Conservation (phyloP, 2,113 vertebrate genomes). For the Tupaia tana region DNA sequence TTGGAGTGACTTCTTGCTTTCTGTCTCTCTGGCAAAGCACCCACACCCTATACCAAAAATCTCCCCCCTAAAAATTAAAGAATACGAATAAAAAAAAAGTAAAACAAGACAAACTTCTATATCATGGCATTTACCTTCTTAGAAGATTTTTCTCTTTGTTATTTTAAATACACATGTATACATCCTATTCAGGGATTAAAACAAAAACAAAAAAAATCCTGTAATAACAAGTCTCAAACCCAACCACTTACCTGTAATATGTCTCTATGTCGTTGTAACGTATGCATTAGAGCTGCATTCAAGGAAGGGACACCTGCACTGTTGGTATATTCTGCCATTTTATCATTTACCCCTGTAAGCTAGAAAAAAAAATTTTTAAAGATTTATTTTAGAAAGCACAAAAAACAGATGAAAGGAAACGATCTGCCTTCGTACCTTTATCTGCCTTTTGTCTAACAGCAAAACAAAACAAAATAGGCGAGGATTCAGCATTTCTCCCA, state of each 20-base stretch:
- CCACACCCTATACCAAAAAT: too few species aligned
- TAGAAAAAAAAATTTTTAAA: constrained; percentile 74
- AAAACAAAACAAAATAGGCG: not conserved
- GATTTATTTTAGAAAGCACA: constrained; percentile 13
- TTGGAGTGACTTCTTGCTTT: too few species aligned
- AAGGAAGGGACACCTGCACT: constrained; percentile 93
- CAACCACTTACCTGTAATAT: constrained; percentile 93
- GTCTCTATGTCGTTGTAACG: constrained; percentile 96
- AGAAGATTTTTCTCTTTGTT: not conserved
- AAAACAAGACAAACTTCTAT: constrained; percentile 6
- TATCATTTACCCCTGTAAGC: constrained; percentile 97
- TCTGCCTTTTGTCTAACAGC: not conserved
- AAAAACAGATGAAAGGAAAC: constrained; percentile 31
- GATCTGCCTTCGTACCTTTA: not conserved
- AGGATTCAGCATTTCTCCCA: not conserved
- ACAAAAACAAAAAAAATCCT: not conserved
- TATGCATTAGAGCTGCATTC: constrained; percentile 98
- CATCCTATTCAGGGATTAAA: not conserved
- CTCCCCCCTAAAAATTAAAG: too few species aligned
- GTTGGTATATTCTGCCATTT: constrained; percentile 97
- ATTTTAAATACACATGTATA: not conserved
- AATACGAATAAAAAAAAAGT: not conserved
- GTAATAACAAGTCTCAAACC: not conserved
- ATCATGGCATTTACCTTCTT: constrained; percentile 2
- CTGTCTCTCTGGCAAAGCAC: too few species aligned